Evolutionary conservation across 2,113 vertebrate species (phyloP).

Genomic region (Thunnus maccoyii): DNA sequence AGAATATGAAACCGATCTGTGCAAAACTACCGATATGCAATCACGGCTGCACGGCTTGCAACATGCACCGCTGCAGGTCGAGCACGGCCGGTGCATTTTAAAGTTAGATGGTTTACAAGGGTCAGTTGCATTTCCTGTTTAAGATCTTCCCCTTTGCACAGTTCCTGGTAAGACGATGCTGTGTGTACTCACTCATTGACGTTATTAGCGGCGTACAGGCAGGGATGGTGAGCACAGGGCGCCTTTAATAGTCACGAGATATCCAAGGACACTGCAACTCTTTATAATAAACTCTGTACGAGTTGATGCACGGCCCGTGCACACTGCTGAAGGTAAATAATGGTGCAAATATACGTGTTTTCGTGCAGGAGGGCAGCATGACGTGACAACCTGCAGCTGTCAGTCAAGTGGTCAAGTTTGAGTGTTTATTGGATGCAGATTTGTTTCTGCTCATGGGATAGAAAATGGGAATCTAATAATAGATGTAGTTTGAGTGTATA

Average conservation of each 20-base stretch:
- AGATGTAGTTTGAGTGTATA: constrained; percentile 50
- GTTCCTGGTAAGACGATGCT: constrained; percentile 92
- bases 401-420: constrained; percentile 61
- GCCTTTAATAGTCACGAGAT: constrained; percentile 82
- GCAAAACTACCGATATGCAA: constrained; percentile 87
- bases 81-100: constrained; percentile 86
- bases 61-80: constrained; percentile 88
- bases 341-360: constrained; percentile 33
- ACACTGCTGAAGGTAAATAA: constrained; percentile 46
- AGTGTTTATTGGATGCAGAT: constrained; percentile 56
- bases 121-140: constrained; percentile 96
- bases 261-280: constrained; percentile 61
- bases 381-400: constrained; percentile 67
- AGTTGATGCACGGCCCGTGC: constrained; percentile 44
- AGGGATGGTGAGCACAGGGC: constrained; percentile 81
- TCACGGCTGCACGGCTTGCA: constrained; percentile 84
- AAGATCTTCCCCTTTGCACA: constrained; percentile 88
- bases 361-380: constrained; percentile 65
- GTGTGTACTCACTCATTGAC: constrained; percentile 83
- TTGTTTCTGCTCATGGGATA: constrained; percentile 50
- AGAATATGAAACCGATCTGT: constrained; percentile 84
- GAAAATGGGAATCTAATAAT: constrained; percentile 74
- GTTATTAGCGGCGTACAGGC: constrained; percentile 84
- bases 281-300: constrained; percentile 53
- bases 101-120: constrained; percentile 88